Evolutionary conservation across 1,140 invertebrate species (phyloP).

Genomic region (Heliothis subflexa): DNA sequence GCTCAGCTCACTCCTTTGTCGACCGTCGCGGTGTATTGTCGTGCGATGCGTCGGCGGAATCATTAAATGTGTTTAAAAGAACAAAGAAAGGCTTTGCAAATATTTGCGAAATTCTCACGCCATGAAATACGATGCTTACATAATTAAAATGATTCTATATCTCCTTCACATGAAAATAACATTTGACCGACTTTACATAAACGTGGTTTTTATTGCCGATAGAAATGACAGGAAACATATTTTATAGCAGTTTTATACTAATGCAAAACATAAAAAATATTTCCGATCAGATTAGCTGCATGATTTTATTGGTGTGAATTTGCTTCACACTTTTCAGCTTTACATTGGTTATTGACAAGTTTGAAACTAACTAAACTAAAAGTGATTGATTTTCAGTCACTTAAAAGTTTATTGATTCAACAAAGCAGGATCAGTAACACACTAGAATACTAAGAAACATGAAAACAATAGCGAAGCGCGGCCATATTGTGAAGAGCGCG

Average conservation of each 20-base stretch:
- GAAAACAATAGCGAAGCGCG: constrained; percentile 68
- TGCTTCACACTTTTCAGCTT: not conserved
- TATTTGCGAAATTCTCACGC: constrained; percentile 69
- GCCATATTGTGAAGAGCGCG: constrained; percentile 67
- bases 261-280: constrained; percentile 23
- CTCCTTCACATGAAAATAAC: not conserved
- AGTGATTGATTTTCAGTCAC: not conserved
- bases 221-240: constrained; percentile 37
- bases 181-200: constrained; percentile 29
- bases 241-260: constrained; percentile 39
- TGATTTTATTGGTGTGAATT: constrained; percentile 23
- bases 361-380: not conserved
- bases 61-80: constrained; percentile 72
- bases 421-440: constrained; percentile 6
- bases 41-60: constrained; percentile 68
- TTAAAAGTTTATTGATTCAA: constrained; percentile 27
- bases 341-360: no score
- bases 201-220: constrained; percentile 38
- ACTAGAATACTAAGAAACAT: constrained; percentile 54
- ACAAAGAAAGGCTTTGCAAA: constrained; percentile 66
- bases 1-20: constrained; percentile 75
- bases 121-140: constrained; percentile 26
- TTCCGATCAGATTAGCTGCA: constrained; percentile 34
- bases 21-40: constrained; percentile 70
- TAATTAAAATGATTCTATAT: constrained; percentile 25